phyloP scores from a whole-genome alignment of 2,797 vertebrate genomes.

The Dicrostonyx torquatus region DNA sequence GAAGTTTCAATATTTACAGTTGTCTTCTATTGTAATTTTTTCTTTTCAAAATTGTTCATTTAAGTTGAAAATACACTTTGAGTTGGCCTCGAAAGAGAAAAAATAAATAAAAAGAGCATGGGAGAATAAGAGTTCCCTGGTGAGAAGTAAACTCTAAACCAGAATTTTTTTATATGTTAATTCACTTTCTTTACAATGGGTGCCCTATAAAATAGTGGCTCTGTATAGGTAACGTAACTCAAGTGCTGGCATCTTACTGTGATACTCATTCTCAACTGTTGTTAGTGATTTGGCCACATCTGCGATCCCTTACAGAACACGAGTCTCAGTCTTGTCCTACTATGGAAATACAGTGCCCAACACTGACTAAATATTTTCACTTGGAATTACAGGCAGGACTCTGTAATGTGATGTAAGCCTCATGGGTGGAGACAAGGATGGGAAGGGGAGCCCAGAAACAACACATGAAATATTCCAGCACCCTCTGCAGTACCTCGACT shows the following conservation, averaged over 20 bases:
- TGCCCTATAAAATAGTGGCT: neutral
- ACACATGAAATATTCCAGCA: neutral
- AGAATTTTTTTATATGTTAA: neutral
- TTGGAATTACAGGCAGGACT: neutral
- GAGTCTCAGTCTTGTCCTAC: neutral
- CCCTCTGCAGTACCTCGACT: neutral
- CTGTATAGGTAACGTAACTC: neutral
- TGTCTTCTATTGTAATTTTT: neutral
- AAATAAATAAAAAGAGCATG: neutral
- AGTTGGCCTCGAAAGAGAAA: neutral
- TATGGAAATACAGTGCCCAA: neutral
- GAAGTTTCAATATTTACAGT: neutral
- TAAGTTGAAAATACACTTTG: neutral
- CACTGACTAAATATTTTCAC: neutral
- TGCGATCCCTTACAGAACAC: neutral
- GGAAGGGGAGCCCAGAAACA: neutral
- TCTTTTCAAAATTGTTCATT: slow-evolving; percentile 8
- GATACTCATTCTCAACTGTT: neutral
- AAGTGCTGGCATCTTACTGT: neutral
- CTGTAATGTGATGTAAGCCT: neutral
- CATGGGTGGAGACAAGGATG: neutral
- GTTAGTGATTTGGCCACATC: neutral
- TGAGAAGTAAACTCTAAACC: neutral
- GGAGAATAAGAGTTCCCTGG: neutral
- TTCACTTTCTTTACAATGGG: neutral